Percentiles rank a stretch among this genome's conserved stretches.
phyloP scores from a whole-genome alignment of 2,888 invertebrate genomes.

The Chaetoderma sp. region DNA sequence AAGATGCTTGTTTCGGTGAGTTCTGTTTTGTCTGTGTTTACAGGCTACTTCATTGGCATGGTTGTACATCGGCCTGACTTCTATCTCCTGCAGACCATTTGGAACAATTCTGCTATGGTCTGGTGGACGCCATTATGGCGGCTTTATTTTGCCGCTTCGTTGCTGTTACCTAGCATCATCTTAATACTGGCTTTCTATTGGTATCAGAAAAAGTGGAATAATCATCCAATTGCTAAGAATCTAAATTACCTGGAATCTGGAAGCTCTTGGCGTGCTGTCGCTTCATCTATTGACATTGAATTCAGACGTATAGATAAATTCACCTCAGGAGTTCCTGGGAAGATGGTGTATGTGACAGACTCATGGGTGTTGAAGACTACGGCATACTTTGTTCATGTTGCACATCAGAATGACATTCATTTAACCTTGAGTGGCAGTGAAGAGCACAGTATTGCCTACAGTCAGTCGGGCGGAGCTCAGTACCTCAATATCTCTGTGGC shows the following conservation, averaged over 20 bases:
- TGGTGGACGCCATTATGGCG: no score
- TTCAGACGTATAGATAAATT: conserved; percentile 75
- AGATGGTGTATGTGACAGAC: conserved; percentile 75
- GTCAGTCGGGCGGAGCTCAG: conserved; percentile 80
- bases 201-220: conserved; percentile 78
- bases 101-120: conserved; percentile 42
- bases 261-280: conserved; percentile 77
- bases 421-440: conserved; percentile 80
- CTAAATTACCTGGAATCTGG: conserved; percentile 69
- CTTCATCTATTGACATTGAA: conserved; percentile 80
- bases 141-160: conserved; percentile 43
- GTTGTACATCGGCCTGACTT: no score
- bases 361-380: conserved; percentile 89
- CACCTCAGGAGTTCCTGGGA: conserved; percentile 60
- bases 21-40: conserved; percentile 29
- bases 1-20: no score
- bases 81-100: conserved; percentile 47
- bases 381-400: conserved; percentile 80
- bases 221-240: conserved; percentile 82
- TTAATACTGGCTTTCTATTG: conserved; percentile 76
- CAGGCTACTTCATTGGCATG: conserved; percentile 62
- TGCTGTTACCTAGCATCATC: conserved; percentile 71
- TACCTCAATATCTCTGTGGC: conserved; percentile 83
- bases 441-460: conserved; percentile 74
- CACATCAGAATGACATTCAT: conserved; percentile 83